Evolutionary conservation across 2,888 invertebrate species (phyloP).

Genomic region (Molanna angustata): DNA sequence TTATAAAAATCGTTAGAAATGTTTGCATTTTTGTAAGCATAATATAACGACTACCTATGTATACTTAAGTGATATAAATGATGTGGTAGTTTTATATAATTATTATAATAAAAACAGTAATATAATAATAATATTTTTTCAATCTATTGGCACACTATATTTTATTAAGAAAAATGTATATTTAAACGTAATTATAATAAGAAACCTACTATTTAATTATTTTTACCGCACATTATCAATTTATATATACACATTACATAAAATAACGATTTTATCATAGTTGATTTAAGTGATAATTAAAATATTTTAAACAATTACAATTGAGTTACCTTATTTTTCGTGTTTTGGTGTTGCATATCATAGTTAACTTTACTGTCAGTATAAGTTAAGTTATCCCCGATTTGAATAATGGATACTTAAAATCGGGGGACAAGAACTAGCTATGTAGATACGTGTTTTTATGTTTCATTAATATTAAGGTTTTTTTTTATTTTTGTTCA

Average conservation of each 20-base stretch:
- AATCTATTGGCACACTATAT: conserved; percentile 22
- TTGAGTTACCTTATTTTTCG: conserved; percentile 31
- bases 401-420: no score
- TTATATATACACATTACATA: conserved; percentile 23
- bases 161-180: no score
- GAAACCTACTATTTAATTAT: conserved; percentile 18
- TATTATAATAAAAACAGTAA: conserved; percentile 3
- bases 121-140: conserved; percentile 26
- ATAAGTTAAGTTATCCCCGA: no score
- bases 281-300: conserved; percentile 2
- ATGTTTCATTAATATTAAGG: conserved; percentile 4
- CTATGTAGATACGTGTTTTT: conserved; percentile 10
- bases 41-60: no score
- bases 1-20: no score
- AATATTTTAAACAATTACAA: conserved; percentile 17
- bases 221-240: conserved; percentile 32
- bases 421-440: no score
- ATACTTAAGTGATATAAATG: conserved; percentile 4
- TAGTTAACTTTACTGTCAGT: no score
- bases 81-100: background rate
- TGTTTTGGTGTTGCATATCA: conserved; percentile 31
- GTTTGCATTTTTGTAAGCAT: no score
- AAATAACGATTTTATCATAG: conserved; percentile 11
- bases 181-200: conserved; percentile 21
- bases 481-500: background rate